Conservation (phyloP, 2,888 invertebrate genomes). For the Ochropacha duplaris region DNA sequence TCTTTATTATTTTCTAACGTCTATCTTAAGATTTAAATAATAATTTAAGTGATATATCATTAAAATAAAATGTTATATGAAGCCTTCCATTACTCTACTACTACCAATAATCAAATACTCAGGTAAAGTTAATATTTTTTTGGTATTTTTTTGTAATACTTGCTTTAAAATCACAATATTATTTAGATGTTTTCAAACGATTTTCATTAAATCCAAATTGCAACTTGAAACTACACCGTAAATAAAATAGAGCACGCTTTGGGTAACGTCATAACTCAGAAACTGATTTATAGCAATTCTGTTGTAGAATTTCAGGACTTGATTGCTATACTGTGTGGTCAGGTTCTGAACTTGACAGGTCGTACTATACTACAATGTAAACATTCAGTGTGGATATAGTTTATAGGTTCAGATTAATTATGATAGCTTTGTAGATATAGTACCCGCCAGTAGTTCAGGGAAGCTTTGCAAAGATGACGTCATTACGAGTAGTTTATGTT, state of each 20-base stretch:
- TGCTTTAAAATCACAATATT: not conserved
- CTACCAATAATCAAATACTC: too few species aligned
- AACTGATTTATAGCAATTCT: not conserved
- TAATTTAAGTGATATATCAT: too few species aligned
- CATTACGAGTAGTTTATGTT: too few species aligned
- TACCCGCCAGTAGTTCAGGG: too few species aligned
- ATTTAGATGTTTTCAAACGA: not conserved
- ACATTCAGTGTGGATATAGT: not conserved
- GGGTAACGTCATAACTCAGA: not conserved
- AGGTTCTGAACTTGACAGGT: not conserved
- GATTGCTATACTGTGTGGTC: not conserved
- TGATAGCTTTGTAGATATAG: not conserved
- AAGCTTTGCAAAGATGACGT: too few species aligned
- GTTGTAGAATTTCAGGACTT: not conserved
- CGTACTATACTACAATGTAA: not conserved
- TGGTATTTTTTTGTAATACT: not conserved
- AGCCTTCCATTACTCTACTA: too few species aligned
- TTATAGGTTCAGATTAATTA: not conserved
- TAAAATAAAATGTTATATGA: too few species aligned
- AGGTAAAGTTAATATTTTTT: not conserved
- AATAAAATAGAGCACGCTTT: not conserved
- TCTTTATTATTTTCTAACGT: too few species aligned
- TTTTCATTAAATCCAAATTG: not conserved
- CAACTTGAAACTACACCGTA: not conserved
- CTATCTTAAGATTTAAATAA: too few species aligned